Evolutionary conservation across 2,113 vertebrate species (phyloP), one percentile per base, ranked within the genome.

Genomic region (Ibidorhyncha struthersii): DNA sequence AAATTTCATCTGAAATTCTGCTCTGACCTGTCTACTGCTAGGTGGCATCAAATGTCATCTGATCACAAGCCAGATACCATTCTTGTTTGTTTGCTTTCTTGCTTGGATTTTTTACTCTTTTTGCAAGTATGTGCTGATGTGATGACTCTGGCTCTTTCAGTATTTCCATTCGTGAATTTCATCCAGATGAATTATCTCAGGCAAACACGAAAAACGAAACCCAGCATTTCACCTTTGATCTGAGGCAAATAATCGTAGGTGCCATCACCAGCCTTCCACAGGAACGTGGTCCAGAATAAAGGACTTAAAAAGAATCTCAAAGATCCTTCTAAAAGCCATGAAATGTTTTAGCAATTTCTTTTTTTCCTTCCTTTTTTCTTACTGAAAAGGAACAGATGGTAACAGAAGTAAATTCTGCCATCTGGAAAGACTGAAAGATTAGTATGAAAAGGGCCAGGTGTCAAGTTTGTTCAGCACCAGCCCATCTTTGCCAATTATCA

Each of bases 331-430:
- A 82, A 92, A 97, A 96, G 32, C 45, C 22, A 40, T 58, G 32
- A 90, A 72, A 86, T 47, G 21, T 93, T 97, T 94, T 76, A 89
- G 38, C 12, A 22, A 81, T 94, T 90, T 91, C 40, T 62, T 36
- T 66, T 47, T 93, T 95, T 52, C 49, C 59, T 92, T 90, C 34
- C 7, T 71, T 77, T 77, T 78, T 86, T 40, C 38, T 85, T 71
- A 9, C 40, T 96, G 89, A 89, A 90, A 83, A 84, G 83, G 83
- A 97, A 89, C 80, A 95, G 82, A 95, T 93, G 86, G 94, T 40
- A 95, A 34, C 17, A 89, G 83, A 92, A 92, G 91, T 89, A 87
- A 96, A 95, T 45, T 94, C 72, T 89, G 69, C 88, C 92, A 86
- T 94, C 82, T 95, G 92, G 95, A 96, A 91, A 85, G 86, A 74